phyloP scores from a whole-genome alignment of 2,797 vertebrate species.

The Orestias chungarensis region DNA sequence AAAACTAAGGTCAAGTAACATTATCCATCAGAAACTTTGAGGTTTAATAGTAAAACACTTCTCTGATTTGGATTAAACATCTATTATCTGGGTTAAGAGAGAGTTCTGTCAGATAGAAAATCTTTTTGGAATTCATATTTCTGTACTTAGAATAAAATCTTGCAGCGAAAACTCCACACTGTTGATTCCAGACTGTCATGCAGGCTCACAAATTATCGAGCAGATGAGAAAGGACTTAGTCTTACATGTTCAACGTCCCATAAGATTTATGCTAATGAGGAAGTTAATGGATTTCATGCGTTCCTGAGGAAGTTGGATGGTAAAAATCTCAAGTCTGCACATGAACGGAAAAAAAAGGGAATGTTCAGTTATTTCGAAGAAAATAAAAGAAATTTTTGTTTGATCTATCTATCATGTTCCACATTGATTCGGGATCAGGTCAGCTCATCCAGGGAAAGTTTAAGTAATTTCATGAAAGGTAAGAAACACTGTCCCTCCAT shows the following conservation, averaged over 20 bases:
- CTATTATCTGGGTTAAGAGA: background rate
- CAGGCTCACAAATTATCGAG: conserved; percentile 46
- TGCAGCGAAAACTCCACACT: background rate
- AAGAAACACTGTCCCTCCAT: too few relatives aligned
- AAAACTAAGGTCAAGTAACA: too few relatives aligned
- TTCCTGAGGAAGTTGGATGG: conserved; percentile 18
- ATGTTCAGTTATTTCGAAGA: conserved; percentile 40
- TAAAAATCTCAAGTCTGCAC: conserved; percentile 25
- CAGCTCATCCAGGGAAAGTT: too few relatives aligned
- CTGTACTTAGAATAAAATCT: background rate
- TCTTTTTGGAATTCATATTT: conserved; percentile 2
- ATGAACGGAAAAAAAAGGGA: conserved; percentile 15
- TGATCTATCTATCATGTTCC: too few relatives aligned
- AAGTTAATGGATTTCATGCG: background rate
- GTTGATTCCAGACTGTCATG: conserved; percentile 5
- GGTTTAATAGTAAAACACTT: conserved; percentile 3
- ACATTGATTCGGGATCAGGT: too few relatives aligned
- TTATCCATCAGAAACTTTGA: too few relatives aligned
- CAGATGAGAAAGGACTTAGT: conserved; percentile 33
- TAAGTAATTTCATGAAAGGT: too few relatives aligned
- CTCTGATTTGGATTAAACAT: conserved; percentile 7
- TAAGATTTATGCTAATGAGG: conserved; percentile 48
- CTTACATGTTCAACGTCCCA: conserved; percentile 44
- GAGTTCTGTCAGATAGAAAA: conserved; percentile 8
- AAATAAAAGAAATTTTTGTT: too few relatives aligned